These are phyloP conservation scores for Pygmarrhopalites habei DNA, from an alignment of 1,140 invertebrate species.

Conservation along the genomic window DNA sequence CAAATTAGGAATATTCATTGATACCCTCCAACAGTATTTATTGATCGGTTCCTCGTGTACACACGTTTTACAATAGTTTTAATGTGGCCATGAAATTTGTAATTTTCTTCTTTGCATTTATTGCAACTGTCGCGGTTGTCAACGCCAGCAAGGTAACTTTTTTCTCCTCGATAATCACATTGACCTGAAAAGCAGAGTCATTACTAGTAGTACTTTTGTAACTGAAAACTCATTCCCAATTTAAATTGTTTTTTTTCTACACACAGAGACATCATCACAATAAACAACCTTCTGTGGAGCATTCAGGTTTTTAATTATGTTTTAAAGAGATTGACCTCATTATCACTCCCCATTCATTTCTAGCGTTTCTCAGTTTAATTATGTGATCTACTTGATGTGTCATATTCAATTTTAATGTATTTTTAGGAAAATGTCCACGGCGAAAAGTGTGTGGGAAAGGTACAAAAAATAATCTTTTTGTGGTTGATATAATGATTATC, in stretches of 20 bases:
- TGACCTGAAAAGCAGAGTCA: neutral
- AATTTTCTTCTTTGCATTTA: conserved; percentile 2
- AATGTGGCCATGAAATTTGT: conserved; percentile 14
- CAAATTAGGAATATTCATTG: no score
- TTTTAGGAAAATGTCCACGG: conserved; percentile 8
- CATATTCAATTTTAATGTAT: no score
- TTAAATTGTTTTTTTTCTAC: neutral
- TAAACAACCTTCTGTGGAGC: neutral
- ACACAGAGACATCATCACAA: conserved; percentile 14
- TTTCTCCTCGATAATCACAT: no score
- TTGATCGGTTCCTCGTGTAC: no score
- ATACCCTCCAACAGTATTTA: no score
- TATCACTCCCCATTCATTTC: neutral
- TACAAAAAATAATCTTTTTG: no score
- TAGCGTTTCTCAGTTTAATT: no score
- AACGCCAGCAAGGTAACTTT: conserved; percentile 4
- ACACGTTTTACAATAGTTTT: no score
- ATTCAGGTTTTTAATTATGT: neutral
- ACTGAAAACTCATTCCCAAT: neutral
- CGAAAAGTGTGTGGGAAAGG: conserved; percentile 15
- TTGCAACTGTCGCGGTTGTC: conserved; percentile 2
- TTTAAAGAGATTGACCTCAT: neutral
- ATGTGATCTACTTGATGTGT: no score
- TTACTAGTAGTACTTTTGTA: neutral
- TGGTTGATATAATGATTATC: no score